A percentile compares a stretch with the other conserved stretches of the same genome.
Conservation (phyloP, 64 coral and sea anemone species). For the Stichodactyla mertensii region DNA sequence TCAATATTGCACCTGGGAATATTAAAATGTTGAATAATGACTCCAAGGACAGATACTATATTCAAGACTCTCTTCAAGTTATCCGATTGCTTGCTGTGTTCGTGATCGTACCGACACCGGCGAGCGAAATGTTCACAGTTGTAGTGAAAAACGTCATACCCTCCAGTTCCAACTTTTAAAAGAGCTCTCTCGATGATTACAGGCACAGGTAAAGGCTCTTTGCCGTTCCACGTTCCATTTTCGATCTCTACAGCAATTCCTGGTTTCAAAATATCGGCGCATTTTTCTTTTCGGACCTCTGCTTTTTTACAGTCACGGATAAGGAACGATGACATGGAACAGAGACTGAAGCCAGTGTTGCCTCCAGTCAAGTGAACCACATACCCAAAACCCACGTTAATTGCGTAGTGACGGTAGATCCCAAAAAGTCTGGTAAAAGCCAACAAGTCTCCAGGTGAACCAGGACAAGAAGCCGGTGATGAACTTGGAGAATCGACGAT, state of each 20-base stretch:
- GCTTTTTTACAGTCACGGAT: background rate
- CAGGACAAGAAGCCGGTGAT: background rate
- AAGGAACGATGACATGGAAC: background rate
- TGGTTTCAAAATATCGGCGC: background rate
- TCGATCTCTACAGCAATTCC: background rate
- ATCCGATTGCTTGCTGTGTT: background rate
- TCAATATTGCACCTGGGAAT: too few relatives aligned
- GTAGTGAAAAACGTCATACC: background rate
- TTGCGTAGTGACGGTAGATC: background rate
- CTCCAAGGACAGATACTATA: too few relatives aligned
- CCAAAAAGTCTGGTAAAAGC: background rate
- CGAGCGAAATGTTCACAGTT: slow-evolving; percentile 5
- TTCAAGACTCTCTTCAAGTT: background rate
- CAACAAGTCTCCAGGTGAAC: background rate
- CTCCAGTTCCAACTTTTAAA: background rate
- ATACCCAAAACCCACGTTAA: background rate
- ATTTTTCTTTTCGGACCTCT: background rate
- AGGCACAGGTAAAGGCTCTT: background rate
- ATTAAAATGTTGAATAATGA: too few relatives aligned
- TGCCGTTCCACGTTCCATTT: background rate
- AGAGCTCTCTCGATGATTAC: background rate
- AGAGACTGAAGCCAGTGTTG: background rate
- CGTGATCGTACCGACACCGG: background rate
- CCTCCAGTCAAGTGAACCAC: background rate
- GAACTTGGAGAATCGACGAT: background rate